Evolutionary conservation across 2,113 vertebrate species (phyloP), one percentile per base, ranked within the genome.

Genomic region (Propithecus coquereli): DNA sequence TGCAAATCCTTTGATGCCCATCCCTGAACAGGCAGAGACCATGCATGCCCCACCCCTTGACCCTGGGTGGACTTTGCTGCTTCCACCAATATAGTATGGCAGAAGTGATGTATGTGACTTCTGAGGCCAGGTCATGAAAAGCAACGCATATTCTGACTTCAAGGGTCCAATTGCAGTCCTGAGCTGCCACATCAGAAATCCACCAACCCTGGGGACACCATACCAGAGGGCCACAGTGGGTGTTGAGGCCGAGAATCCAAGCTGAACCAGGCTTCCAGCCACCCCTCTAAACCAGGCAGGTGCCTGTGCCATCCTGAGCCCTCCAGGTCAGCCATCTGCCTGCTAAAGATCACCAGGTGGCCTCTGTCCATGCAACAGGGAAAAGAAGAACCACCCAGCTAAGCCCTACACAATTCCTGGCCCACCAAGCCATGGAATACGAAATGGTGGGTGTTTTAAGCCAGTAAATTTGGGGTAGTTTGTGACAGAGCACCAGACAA

Each of bases 301-400:
- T 27, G n/a, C 45, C 6, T 6, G 7, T 0, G 1, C 63, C 12
- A 0, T 30, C 63, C n/a, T 8, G 52, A 85, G 32, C 16, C 17
- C 52, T 54, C 57, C 14, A 52, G 18, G 37, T 23, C 66, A 18
- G 13, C 47, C 47, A 13, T 30, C 65, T 71, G 25, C 17, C 2
- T 0, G 6, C 37, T n/a, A 47, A 32, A 2, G 6, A 77, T 23
- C 65, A 17, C 12, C 1, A 18, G 18, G 8, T 0, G 2, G 30
- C 32, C 32, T 50, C 54, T 73, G 37, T n/a, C 34, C 3, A 3
- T 5, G 5, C 73, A 23, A 2, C 13, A 12, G 9, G 54, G 71
- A 47, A 32, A 11, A 54, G 20, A 37, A 30, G 43, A 63, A 4
- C 3, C 17, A 8, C 14, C 66, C 45, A 5, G 54, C 54, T 34